These are phyloP conservation scores for Scophthalmus maximus DNA, from an alignment of 2,113 vertebrate genomes.

Conservation along the genomic window DNA sequence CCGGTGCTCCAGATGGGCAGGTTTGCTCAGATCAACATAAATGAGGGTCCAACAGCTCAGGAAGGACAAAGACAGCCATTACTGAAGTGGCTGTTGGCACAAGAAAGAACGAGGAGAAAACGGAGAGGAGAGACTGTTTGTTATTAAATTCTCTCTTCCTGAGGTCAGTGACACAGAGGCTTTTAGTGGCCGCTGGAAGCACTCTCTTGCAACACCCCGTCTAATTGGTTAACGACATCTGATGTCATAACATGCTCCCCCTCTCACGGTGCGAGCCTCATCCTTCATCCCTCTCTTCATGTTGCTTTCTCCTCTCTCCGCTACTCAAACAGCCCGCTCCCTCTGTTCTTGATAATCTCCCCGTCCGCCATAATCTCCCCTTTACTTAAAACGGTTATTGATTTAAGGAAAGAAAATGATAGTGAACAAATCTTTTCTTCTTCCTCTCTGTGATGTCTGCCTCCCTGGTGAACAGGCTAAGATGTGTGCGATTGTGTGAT, in stretches of 20 bases:
- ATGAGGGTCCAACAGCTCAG: constrained; percentile 36
- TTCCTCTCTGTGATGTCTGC: not conserved
- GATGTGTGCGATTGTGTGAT: not conserved
- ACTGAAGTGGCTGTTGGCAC: constrained; percentile 53
- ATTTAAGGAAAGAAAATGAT: constrained; percentile 25
- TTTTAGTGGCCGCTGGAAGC: constrained; percentile 75
- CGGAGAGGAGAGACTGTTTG: constrained; percentile 62
- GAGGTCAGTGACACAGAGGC: constrained; percentile 75
- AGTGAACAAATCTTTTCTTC: not conserved
- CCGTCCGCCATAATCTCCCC: not conserved
- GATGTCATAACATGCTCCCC: constrained; percentile 70
- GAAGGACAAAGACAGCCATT: constrained; percentile 44
- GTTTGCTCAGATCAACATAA: constrained; percentile 47
- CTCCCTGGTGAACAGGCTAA: not conserved
- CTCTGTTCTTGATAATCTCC: constrained; percentile 19
- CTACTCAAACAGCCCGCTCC: not conserved
- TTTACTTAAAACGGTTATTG: constrained; percentile 37
- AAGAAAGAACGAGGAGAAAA: constrained; percentile 33
- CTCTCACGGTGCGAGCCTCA: constrained; percentile 16
- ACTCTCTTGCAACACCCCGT: constrained; percentile 68
- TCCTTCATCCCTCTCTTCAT: constrained; percentile 32
- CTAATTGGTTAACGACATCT: constrained; percentile 78
- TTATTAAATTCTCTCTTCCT: constrained; percentile 77
- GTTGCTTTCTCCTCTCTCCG: constrained; percentile 23
- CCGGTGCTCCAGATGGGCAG: constrained; percentile 53